Conservation (phyloP, 2,888 invertebrate genomes). For the Lithophane semibrunnea region DNA sequence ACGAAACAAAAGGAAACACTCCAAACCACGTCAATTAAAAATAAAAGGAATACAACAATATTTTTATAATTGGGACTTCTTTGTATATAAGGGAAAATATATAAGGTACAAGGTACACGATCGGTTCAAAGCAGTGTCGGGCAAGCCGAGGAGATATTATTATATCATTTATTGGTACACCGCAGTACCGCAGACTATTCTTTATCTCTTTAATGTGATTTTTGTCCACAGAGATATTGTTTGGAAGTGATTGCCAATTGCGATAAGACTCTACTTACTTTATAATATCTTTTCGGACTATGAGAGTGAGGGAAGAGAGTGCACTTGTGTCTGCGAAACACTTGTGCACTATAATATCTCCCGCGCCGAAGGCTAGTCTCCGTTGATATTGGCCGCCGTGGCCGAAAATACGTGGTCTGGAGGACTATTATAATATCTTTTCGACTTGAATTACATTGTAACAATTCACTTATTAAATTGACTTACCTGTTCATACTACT, state of each 20-base stretch:
- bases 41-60: neutral
- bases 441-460: constrained; percentile 7
- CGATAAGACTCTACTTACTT: constrained; percentile 9
- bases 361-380: too few relatives aligned
- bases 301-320: too few relatives aligned
- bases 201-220: constrained; percentile 32
- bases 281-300: neutral
- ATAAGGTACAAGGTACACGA: neutral
- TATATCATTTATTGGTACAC: constrained; percentile 35
- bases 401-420: too few relatives aligned
- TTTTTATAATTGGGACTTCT: neutral
- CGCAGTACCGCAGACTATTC: constrained; percentile 1
- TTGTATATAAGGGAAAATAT: constrained; percentile 4
- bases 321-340: too few relatives aligned
- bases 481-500: neutral
- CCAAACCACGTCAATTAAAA: constrained; percentile 20
- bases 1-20: constrained; percentile 14
- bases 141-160: constrained; percentile 9
- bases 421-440: neutral
- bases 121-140: neutral
- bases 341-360: too few relatives aligned
- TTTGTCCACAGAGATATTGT: constrained; percentile 31
- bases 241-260: constrained; percentile 25
- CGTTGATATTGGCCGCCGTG: too few relatives aligned
- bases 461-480: neutral